These are phyloP conservation scores for Microchrysa polita DNA, from an alignment of 2,888 invertebrate species.

Conservation along the genomic window DNA sequence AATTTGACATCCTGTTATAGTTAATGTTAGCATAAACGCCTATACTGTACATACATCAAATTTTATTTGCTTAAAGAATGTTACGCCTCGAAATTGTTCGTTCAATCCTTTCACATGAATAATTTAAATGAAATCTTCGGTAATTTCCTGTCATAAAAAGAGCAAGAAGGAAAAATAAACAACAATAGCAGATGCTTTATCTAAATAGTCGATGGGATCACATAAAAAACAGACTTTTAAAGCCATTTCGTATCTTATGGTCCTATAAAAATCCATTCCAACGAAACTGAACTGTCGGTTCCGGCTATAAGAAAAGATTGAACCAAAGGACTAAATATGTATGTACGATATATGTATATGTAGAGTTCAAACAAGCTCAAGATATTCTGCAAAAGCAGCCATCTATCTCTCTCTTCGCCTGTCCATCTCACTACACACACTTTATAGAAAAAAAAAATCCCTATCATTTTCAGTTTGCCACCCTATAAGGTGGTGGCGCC, in stretches of 20 bases:
- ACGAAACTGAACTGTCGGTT: constrained; percentile 25
- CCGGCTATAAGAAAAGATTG: neutral
- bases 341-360: no score
- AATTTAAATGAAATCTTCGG: constrained; percentile 10
- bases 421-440: neutral
- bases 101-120: constrained; percentile 13
- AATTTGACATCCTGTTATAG: no score
- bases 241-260: constrained; percentile 26
- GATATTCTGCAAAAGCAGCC: neutral
- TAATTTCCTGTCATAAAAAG: constrained; percentile 17
- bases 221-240: constrained; percentile 28
- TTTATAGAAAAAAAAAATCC: constrained; percentile 1
- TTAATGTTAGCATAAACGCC: no score
- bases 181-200: constrained; percentile 30
- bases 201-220: constrained; percentile 28
- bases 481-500: constrained; percentile 13
- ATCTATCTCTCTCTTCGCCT: neutral
- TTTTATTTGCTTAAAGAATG: no score
- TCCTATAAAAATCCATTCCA: constrained; percentile 20
- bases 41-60: no score
- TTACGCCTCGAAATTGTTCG: no score
- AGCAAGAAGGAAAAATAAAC: constrained; percentile 13
- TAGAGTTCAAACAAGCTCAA: neutral
- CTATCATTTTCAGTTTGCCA: constrained; percentile 20
- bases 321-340: neutral